phyloP scores from a whole-genome alignment of 2,888 invertebrate genomes.

The Pammene aurita region DNA sequence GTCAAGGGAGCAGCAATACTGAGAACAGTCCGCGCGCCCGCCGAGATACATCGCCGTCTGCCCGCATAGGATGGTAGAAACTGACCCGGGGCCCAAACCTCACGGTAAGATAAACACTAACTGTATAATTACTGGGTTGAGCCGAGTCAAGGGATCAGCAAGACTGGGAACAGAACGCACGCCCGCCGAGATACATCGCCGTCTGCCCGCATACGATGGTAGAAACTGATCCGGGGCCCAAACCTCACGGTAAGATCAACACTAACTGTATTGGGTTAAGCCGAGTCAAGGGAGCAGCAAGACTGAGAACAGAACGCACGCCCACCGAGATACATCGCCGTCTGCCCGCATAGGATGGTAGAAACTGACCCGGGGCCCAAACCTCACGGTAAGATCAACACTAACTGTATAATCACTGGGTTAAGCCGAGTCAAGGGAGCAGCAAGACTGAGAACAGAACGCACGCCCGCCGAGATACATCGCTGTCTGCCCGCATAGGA shows the following conservation, averaged over 20 bases:
- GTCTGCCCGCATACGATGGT: slow-evolving; percentile 92
- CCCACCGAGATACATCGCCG: slow-evolving; percentile 66
- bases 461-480: slow-evolving; percentile 63
- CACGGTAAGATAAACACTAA: slow-evolving; percentile 86
- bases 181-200: slow-evolving; percentile 66
- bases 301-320: slow-evolving; percentile 61
- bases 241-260: slow-evolving; percentile 87
- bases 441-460: slow-evolving; percentile 62
- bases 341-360: slow-evolving; percentile 93
- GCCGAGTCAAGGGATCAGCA: slow-evolving; percentile 70
- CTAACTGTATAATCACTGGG: too few relatives aligned
- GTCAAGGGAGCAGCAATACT: slow-evolving; percentile 68
- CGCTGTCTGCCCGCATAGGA: slow-evolving; percentile 88
- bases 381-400: slow-evolving; percentile 86
- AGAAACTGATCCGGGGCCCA: slow-evolving; percentile 93
- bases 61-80: slow-evolving; percentile 95
- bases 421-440: slow-evolving; percentile 73
- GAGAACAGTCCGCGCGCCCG: slow-evolving; percentile 58
- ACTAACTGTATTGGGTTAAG: too few relatives aligned
- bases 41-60: slow-evolving; percentile 74
- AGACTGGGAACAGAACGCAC: slow-evolving; percentile 63
- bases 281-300: slow-evolving; percentile 71
- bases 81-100: slow-evolving; percentile 91
- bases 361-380: slow-evolving; percentile 92
- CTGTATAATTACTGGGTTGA: too few relatives aligned